These are phyloP conservation scores for Hemitrygon akajei DNA, from an alignment of 2,797 vertebrate genomes.

Conservation along the genomic window DNA sequence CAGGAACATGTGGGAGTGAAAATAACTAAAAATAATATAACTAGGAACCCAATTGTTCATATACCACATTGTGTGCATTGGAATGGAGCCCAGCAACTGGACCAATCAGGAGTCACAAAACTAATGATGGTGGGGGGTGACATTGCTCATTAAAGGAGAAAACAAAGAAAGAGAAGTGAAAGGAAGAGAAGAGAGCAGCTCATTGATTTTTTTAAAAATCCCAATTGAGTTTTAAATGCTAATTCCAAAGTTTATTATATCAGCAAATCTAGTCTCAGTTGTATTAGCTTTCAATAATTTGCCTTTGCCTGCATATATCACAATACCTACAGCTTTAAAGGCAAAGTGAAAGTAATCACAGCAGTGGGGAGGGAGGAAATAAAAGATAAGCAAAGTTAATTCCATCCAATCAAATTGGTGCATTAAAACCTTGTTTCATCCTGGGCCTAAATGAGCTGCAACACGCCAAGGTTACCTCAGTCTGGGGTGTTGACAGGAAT, in stretches of 20 bases:
- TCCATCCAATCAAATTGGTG: not conserved
- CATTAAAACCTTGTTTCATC: not conserved
- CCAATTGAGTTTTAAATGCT: not conserved
- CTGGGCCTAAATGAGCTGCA: not conserved
- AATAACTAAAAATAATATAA: not conserved
- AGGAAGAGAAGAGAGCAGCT: not conserved
- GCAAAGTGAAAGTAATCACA: not conserved
- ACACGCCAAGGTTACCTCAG: not conserved
- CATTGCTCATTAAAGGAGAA: not conserved
- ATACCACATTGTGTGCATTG: not conserved
- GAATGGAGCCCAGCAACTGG: not conserved
- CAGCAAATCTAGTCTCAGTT: not conserved
- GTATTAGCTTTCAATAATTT: not conserved
- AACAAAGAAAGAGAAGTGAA: not conserved
- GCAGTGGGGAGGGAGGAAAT: not conserved
- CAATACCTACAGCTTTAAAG: not conserved
- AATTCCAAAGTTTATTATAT: not conserved
- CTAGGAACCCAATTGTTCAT: not conserved
- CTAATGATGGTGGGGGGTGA: not conserved
- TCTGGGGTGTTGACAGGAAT: not conserved
- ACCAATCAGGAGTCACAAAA: not conserved
- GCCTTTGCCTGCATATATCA: not conserved
- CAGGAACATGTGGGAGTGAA: no score
- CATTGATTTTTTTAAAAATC: not conserved
- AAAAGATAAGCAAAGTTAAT: not conserved